Conservation (phyloP, 2,797 vertebrate genomes). For the Enteromius afrohamiltoni region DNA sequence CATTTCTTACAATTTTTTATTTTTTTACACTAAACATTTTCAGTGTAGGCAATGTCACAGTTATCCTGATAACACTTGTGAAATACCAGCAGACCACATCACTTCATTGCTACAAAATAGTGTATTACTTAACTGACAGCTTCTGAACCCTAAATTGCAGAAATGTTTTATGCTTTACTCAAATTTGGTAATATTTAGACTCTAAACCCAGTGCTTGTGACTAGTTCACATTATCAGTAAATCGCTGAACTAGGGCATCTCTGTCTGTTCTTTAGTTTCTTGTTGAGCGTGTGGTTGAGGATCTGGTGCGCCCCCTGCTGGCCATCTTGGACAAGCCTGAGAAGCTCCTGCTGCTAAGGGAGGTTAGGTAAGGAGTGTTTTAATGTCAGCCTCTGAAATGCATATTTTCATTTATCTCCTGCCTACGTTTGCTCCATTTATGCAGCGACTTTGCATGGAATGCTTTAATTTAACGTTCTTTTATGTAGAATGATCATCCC, state of each 20-base stretch:
- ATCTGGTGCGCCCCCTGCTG: conserved; percentile 90
- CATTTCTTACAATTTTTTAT: background rate
- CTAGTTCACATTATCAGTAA: conserved; percentile 1
- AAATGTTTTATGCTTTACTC: background rate
- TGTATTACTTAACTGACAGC: background rate
- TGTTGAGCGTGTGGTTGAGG: conserved; percentile 85
- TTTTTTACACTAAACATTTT: background rate
- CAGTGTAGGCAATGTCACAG: background rate
- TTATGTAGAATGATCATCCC: conserved; percentile 81
- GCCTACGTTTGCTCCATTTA: background rate
- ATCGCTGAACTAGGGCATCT: background rate
- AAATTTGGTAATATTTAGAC: background rate
- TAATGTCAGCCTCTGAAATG: background rate
- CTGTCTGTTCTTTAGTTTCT: conserved; percentile 77
- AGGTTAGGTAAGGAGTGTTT: conserved; percentile 83
- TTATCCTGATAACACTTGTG: background rate
- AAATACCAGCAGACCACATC: background rate
- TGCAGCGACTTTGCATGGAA: background rate
- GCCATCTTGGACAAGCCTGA: conserved; percentile 92
- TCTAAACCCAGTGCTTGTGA: background rate
- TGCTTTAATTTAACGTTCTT: background rate
- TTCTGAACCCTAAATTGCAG: background rate
- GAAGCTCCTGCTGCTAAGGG: conserved; percentile 90
- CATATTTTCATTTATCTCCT: background rate
- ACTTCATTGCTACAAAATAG: background rate